These are phyloP conservation scores for Ptychoptera albimana DNA, from an alignment of 2,888 invertebrate genomes.

Conservation along the genomic window DNA sequence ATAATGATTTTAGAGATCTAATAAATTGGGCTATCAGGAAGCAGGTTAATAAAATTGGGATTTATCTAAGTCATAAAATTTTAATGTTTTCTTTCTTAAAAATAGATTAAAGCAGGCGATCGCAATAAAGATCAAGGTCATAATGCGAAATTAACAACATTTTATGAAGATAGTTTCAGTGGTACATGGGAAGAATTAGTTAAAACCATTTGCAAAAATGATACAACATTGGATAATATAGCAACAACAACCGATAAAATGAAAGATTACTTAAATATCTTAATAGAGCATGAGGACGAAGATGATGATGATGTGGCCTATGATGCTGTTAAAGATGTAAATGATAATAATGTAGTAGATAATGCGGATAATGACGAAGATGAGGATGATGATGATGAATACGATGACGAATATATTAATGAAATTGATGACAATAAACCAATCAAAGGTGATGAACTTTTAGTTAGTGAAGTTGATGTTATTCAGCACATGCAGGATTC, in stretches of 20 bases:
- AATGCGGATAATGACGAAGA: slow-evolving; percentile 17
- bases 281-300: slow-evolving; percentile 22
- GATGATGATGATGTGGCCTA: slow-evolving; percentile 28
- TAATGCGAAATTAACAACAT: slow-evolving; percentile 21
- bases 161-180: slow-evolving; percentile 7
- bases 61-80: too few relatives aligned
- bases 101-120: background rate
- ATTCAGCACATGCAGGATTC: slow-evolving; percentile 10
- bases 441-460: slow-evolving; percentile 20
- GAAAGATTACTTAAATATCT: slow-evolving; percentile 12
- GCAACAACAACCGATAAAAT: slow-evolving; percentile 2
- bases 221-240: background rate
- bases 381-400: slow-evolving; percentile 14
- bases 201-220: background rate
- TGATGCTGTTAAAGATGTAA: slow-evolving; percentile 29
- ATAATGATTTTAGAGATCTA: slow-evolving; percentile 47
- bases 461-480: slow-evolving; percentile 23
- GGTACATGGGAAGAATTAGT: slow-evolving; percentile 6
- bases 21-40: slow-evolving; percentile 26
- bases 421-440: slow-evolving; percentile 4
- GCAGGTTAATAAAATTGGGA: slow-evolving; percentile 5
- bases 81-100: too few relatives aligned
- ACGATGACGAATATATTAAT: slow-evolving; percentile 14
- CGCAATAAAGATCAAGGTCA: slow-evolving; percentile 15
- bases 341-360: slow-evolving; percentile 28